A percentile compares a stretch with the other conserved stretches of the same genome.
These are phyloP conservation scores for Allacma fusca DNA, from an alignment of 2,888 invertebrate genomes.

Conservation along the genomic window DNA sequence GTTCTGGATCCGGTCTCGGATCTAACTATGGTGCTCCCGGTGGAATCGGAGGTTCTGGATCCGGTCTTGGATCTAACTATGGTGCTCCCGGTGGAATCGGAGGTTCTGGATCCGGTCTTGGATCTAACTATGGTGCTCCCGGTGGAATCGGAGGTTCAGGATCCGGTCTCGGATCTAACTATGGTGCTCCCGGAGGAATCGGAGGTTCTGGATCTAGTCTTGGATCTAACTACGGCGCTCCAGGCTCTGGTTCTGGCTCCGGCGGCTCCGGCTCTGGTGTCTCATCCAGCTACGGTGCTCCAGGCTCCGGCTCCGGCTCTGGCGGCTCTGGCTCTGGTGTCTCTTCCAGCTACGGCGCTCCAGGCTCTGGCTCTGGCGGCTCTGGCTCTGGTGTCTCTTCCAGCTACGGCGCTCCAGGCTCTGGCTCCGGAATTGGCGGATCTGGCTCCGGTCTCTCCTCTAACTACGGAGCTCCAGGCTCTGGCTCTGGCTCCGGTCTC, in stretches of 20 bases:
- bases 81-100: too few relatives aligned
- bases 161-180: constrained; percentile 25
- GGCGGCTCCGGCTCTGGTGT: constrained; percentile 9
- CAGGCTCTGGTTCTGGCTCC: constrained; percentile 1
- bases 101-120: constrained; percentile 18
- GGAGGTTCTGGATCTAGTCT: background rate
- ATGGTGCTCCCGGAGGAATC: too few relatives aligned
- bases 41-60: constrained; percentile 12
- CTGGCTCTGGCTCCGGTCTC: constrained; percentile 4
- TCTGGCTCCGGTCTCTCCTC: background rate
- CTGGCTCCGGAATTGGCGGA: background rate
- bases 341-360: constrained; percentile 24
- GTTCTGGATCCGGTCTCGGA: background rate
- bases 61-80: constrained; percentile 25
- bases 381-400: background rate
- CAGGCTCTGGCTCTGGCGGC: constrained; percentile 17
- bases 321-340: constrained; percentile 4
- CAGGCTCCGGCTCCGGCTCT: constrained; percentile 26
- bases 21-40: constrained; percentile 27
- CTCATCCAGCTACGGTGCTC: constrained; percentile 33
- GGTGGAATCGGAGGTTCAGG: constrained; percentile 6
- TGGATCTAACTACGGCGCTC: constrained; percentile 22
- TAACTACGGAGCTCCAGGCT: constrained; percentile 30
- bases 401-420: constrained; percentile 31
- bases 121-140: constrained; percentile 28